These are phyloP conservation scores for Lysandra bellargus DNA, from an alignment of 2,888 invertebrate species.

Conservation along the genomic window DNA sequence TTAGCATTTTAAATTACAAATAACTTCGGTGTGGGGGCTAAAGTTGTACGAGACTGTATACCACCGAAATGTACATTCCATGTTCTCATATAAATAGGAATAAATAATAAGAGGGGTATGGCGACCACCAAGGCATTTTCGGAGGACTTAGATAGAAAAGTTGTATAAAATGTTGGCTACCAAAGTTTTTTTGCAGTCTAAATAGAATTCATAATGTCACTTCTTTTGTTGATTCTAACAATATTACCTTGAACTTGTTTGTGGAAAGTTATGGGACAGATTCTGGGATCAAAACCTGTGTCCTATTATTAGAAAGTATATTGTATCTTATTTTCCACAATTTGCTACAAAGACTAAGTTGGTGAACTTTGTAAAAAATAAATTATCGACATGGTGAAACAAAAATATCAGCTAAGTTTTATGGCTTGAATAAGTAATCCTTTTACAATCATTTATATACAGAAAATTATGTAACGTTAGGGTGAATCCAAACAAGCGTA, in stretches of 20 bases:
- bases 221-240: too few species aligned
- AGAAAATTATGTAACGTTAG: not conserved
- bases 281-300: too few species aligned
- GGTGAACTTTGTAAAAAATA: not conserved
- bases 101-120: not conserved
- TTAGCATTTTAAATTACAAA: constrained; percentile 74
- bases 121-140: not conserved
- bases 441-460: too few species aligned
- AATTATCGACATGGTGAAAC: not conserved
- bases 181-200: too few species aligned
- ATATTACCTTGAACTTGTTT: too few species aligned
- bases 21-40: constrained; percentile 13
- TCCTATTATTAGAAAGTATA: too few species aligned
- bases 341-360: not conserved
- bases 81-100: constrained; percentile 15
- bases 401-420: too few species aligned
- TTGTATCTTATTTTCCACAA: not conserved
- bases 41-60: constrained; percentile 15
- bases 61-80: constrained; percentile 20
- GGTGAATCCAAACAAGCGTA: too few species aligned
- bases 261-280: too few species aligned
- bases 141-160: not conserved
- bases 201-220: too few species aligned
- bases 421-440: too few species aligned
- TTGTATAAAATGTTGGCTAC: not conserved